Conservation (phyloP, 2,888 invertebrate genomes). For the Parnassius smintheus region DNA sequence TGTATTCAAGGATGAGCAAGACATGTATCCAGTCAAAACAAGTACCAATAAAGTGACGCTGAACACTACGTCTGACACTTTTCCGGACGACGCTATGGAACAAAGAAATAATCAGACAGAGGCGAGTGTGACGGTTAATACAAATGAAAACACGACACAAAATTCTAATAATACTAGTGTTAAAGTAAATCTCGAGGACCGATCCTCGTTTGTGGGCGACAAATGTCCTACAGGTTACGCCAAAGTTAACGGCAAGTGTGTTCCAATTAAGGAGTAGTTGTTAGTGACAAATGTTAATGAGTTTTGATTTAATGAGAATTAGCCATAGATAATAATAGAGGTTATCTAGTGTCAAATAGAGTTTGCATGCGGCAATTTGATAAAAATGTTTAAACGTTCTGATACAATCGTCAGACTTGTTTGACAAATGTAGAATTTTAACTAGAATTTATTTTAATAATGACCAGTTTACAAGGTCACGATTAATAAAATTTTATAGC, state of each 20-base stretch:
- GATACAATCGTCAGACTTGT: no score
- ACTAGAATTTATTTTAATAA: no score
- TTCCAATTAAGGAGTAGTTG: conserved; percentile 25
- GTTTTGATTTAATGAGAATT: no score
- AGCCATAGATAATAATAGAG: no score
- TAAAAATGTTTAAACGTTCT: no score
- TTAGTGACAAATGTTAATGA: not conserved
- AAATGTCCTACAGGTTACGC: conserved; percentile 51
- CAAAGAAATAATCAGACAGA: no score
- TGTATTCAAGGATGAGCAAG: conserved; percentile 6
- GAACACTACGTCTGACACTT: not conserved
- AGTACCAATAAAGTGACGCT: conserved; percentile 4
- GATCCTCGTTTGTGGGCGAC: conserved; percentile 54
- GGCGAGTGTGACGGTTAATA: not conserved
- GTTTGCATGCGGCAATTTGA: no score
- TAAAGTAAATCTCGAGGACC: conserved; percentile 43
- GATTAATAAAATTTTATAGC: no score
- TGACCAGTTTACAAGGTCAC: no score
- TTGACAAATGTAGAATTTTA: no score
- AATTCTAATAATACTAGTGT: conserved; percentile 31
- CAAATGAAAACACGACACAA: conserved; percentile 7
- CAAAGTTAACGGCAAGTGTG: conserved; percentile 53
- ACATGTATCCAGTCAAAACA: not conserved
- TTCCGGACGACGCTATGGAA: not conserved
- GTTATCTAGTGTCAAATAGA: no score